phyloP scores from a whole-genome alignment of 2,797 vertebrate species.

The Diceros bicornis region DNA sequence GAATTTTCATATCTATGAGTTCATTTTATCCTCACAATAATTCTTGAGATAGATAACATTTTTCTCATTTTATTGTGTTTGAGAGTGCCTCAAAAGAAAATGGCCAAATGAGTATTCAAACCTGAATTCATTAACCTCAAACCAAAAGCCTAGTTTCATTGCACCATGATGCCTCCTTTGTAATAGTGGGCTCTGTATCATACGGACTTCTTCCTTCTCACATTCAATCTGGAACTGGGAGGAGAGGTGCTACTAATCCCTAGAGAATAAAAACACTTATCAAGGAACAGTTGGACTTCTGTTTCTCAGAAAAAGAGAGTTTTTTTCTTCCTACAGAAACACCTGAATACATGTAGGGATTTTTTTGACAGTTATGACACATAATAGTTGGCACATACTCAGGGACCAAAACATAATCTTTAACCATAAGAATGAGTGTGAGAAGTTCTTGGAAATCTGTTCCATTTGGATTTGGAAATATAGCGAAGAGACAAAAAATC shows the following conservation, averaged over 20 bases:
- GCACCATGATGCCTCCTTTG: neutral
- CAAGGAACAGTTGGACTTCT: neutral
- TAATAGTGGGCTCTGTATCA: neutral
- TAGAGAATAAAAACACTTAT: neutral
- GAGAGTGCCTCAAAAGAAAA: slow-evolving; percentile 20
- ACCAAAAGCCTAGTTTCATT: neutral
- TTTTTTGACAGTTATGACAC: neutral
- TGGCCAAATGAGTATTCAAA: neutral
- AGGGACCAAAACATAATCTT: neutral
- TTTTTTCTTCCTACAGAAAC: neutral
- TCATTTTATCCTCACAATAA: neutral
- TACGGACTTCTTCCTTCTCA: neutral
- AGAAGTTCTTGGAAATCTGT: neutral
- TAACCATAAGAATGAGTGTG: neutral
- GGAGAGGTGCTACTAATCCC: neutral
- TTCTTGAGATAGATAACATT: neutral
- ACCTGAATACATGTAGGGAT: neutral
- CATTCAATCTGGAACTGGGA: neutral
- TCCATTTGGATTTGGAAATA: neutral
- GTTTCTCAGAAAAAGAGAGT: neutral
- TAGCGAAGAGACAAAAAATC: neutral
- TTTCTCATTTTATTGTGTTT: neutral
- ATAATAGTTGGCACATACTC: neutral
- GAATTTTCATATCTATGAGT: neutral
- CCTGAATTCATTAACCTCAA: neutral